A percentile compares a stretch with the other conserved stretches of the same genome.
Conservation (phyloP, 2,113 vertebrate species). For the Tyto alba region DNA sequence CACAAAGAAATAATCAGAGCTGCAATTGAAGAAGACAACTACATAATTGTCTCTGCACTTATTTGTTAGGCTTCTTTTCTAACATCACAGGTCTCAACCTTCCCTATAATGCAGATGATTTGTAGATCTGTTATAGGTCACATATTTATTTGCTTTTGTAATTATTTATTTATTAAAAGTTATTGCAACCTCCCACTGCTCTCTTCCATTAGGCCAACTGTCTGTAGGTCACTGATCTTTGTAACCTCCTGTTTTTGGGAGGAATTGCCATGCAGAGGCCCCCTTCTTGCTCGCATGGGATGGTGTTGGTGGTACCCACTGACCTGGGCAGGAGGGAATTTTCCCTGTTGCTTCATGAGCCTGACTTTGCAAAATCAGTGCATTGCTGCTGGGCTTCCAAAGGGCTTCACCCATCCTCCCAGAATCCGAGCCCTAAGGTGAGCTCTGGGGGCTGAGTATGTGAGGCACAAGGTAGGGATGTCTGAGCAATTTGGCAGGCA, state of each 20-base stretch:
- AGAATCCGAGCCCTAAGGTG: fast-evolving
- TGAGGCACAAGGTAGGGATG: background rate
- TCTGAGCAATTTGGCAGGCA: background rate
- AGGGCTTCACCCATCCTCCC: too few relatives aligned
- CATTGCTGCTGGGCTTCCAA: background rate
- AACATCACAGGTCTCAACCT: background rate
- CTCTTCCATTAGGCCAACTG: background rate
- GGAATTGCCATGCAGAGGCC: background rate
- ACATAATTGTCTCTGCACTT: background rate
- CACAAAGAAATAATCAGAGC: background rate
- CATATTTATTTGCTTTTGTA: background rate
- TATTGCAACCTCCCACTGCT: background rate
- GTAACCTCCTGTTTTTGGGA: background rate
- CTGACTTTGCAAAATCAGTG: background rate
- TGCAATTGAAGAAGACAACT: background rate
- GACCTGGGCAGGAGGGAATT: background rate
- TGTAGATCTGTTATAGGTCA: background rate
- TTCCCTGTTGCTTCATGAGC: background rate
- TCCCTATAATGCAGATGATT: background rate
- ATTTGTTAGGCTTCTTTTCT: background rate
- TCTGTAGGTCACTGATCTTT: background rate
- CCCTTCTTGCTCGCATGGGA: background rate
- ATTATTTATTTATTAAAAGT: background rate
- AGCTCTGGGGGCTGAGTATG: background rate
- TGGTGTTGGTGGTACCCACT: background rate